These are phyloP conservation scores for Brachyistius frenatus DNA, from an alignment of 2,113 vertebrate species.

Conservation along the genomic window DNA sequence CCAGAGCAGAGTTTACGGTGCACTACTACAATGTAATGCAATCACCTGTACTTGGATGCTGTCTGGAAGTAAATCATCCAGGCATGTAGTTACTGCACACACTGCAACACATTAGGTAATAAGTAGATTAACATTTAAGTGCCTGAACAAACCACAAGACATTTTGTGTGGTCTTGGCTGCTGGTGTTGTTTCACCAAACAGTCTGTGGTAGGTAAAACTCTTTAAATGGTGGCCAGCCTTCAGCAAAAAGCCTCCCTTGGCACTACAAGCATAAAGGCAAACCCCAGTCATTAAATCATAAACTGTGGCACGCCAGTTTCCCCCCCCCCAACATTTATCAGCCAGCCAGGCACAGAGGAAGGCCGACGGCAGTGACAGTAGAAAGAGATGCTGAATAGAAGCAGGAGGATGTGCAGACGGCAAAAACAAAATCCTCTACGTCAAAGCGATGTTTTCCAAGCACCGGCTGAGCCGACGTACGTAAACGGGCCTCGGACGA, in stretches of 20 bases:
- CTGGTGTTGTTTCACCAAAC: slow-evolving; percentile 40
- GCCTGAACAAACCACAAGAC: slow-evolving; percentile 46
- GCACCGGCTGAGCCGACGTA: slow-evolving; percentile 60
- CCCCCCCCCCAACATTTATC: slow-evolving; percentile 7
- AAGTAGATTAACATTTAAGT: slow-evolving; percentile 44
- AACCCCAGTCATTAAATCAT: slow-evolving; percentile 54
- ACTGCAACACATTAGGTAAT: slow-evolving; percentile 47
- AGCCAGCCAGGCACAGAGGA: slow-evolving; percentile 20
- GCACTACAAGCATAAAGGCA: slow-evolving; percentile 16
- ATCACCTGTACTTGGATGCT: slow-evolving; percentile 10
- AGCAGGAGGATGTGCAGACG: slow-evolving; percentile 48
- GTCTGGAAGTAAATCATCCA: slow-evolving; percentile 29
- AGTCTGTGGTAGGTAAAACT: slow-evolving; percentile 71
- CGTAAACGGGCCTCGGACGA: slow-evolving; percentile 53
- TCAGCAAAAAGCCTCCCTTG: slow-evolving; percentile 29
- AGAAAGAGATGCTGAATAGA: slow-evolving; percentile 50
- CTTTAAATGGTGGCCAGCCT: slow-evolving; percentile 35
- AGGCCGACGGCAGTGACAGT: slow-evolving; percentile 45
- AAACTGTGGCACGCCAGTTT: slow-evolving; percentile 36
- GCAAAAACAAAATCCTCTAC: slow-evolving; percentile 9
- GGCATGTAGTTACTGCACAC: slow-evolving; percentile 13
- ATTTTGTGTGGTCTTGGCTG: slow-evolving; percentile 58
- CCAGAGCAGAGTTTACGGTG: slow-evolving; percentile 1
- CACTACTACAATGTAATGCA: not conserved
- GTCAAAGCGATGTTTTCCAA: slow-evolving; percentile 68